Evolutionary conservation across 2,113 vertebrate genomes (phyloP).

Genomic region (Pituophis catenifer): DNA sequence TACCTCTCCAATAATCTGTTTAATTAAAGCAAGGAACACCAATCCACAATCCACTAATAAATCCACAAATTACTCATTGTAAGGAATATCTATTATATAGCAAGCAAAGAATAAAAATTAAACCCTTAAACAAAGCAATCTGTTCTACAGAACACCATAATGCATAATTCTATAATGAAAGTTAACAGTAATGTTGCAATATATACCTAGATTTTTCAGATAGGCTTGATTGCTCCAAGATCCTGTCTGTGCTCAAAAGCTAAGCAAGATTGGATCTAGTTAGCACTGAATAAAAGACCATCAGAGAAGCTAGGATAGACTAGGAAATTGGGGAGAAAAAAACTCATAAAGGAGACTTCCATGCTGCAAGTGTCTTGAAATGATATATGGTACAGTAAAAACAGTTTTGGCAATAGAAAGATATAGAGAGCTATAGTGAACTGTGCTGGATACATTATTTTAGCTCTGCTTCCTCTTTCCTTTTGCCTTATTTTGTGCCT

Average conservation of each 20-base stretch:
- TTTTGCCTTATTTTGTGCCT: neutral
- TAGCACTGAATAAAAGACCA: neutral
- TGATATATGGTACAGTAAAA: neutral
- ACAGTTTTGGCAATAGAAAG: neutral
- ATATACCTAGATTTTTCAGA: neutral
- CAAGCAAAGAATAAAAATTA: neutral
- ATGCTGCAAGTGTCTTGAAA: neutral
- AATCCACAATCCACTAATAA: neutral
- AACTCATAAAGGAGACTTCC: neutral
- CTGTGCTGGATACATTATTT: neutral
- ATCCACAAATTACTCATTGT: neutral
- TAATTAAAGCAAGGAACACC: slow-evolving; percentile 22
- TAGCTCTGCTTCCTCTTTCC: neutral
- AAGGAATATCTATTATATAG: neutral
- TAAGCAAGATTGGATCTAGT: neutral
- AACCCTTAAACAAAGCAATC: neutral
- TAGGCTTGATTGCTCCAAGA: neutral
- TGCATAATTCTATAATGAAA: neutral
- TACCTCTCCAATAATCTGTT: slow-evolving; percentile 21
- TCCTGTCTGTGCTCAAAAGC: neutral
- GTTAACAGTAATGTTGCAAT: too few species aligned
- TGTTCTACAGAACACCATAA: slow-evolving; percentile 7
- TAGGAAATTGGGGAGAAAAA: neutral
- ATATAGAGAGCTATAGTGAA: neutral
- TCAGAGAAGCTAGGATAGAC: neutral